A percentile compares a stretch with the other conserved stretches of the same genome.
Conservation (phyloP, 2,888 invertebrate species). For the Rhagonycha lutea region DNA sequence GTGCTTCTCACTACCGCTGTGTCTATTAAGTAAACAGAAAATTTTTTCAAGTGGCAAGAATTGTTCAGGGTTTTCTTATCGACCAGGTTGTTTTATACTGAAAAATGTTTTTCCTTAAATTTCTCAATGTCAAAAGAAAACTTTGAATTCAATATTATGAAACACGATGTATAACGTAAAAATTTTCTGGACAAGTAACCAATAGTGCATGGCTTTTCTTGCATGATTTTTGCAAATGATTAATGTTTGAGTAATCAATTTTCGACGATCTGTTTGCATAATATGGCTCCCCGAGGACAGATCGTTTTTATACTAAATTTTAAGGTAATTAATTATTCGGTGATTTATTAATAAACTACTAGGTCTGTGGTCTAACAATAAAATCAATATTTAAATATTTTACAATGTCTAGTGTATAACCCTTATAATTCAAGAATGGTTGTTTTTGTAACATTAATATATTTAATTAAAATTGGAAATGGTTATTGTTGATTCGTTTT, state of each 20-base stretch:
- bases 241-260: conserved; percentile 18
- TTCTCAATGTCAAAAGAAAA: no score
- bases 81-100: neutral
- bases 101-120: neutral
- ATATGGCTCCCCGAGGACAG: conserved; percentile 6
- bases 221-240: conserved; percentile 12
- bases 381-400: neutral
- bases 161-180: no score
- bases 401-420: neutral
- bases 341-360: conserved; percentile 5
- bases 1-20: neutral
- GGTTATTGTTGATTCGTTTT: neutral
- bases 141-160: no score
- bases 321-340: conserved; percentile 15
- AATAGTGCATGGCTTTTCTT: neutral
- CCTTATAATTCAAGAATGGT: neutral
- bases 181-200: neutral
- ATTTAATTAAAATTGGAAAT: neutral
- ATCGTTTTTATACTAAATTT: conserved; percentile 8
- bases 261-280: conserved; percentile 15
- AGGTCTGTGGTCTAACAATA: neutral
- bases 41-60: neutral
- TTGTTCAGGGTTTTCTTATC: neutral
- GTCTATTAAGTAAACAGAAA: neutral
- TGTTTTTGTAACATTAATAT: neutral